Evolutionary conservation across 2,113 vertebrate species (phyloP), one percentile per base, ranked within the genome.

Genomic region (Chaetops frenatus): DNA sequence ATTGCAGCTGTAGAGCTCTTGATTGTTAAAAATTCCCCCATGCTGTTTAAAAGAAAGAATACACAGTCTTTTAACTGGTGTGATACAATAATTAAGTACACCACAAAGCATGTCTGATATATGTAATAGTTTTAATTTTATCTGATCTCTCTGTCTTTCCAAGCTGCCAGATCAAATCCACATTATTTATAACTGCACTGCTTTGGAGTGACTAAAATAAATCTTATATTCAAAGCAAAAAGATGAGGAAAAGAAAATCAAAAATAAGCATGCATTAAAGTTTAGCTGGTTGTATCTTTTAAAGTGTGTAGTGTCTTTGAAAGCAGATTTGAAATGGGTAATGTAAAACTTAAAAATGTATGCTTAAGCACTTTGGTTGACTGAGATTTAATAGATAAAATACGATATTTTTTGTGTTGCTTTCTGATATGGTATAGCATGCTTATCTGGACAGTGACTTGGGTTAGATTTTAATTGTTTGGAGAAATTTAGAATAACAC

Each of bases 31-130:
- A 81, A 88, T 91, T 23, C 40, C 66, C 94, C 80, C 81, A 62
- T 95, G 57, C 57, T 96, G 19, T 97, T 79, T 93, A 77, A 94
- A 96, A 94, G 90, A 71, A 97, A 91, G 90, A 81, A 28, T 36
- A 86, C 50, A 11, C 38, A 64, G 73, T 94, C 84, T 83, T 95
- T 77, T 89, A 85, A 90, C 35, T 66, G 67, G 7, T 3, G 2
- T 79, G 53, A 19, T 28, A 50, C 86, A 80, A 15, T 88, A 78
- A 69, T 80, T 54, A 50, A 94, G 66, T 72, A 66, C 65, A 67
- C 47, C 44, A 11, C 80, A 81, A 73, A 73, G 67, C 76, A 88
- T 76, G 62, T 92, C 73, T 90, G 88, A 96, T 96, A 94, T 92
- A 50, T 90, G 57, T 91, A 88, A 76, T 91, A 84, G 93, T 84